Percentiles rank a stretch among this genome's conserved stretches.
phyloP scores from a whole-genome alignment of 2,113 vertebrate genomes.

The Egretta garzetta region DNA sequence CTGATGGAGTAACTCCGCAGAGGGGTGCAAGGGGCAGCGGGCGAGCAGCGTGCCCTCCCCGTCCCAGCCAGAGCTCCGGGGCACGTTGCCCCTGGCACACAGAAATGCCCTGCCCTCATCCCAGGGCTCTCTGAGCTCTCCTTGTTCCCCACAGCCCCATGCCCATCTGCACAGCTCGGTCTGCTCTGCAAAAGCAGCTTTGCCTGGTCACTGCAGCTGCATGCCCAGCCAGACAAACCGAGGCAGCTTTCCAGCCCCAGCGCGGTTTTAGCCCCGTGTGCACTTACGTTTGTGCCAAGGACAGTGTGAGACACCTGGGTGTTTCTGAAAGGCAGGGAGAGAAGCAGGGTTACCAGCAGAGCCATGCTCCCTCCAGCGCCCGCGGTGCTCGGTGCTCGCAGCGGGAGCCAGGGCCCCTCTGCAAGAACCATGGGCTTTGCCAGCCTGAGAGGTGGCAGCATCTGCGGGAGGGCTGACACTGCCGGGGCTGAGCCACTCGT shows the following conservation, averaged over 20 bases:
- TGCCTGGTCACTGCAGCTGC: neutral
- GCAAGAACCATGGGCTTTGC: neutral
- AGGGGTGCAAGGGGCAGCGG: neutral
- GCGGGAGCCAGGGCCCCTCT: neutral
- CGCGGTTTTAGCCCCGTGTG: neutral
- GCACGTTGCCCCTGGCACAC: neutral
- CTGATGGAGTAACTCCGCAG: rapidly evolving
- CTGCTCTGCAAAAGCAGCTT: neutral
- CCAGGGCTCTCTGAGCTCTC: neutral
- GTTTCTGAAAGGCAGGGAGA: conserved; percentile 77
- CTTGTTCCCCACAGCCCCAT: neutral
- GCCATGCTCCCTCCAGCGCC: neutral
- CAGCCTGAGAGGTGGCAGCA: neutral
- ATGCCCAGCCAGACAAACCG: neutral
- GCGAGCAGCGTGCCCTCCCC: neutral
- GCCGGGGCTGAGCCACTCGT: neutral
- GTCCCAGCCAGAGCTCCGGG: neutral
- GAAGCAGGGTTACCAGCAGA: conserved; percentile 46
- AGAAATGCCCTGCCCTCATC: neutral
- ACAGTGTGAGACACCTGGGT: conserved; percentile 74
- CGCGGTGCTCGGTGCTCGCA: rapidly evolving
- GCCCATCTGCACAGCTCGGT: neutral
- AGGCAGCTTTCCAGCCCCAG: neutral
- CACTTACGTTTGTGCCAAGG: conserved; percentile 81
- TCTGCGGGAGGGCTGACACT: rapidly evolving